Conservation (phyloP, 2,797 vertebrate genomes). For the Pangasius sanitwongsei region DNA sequence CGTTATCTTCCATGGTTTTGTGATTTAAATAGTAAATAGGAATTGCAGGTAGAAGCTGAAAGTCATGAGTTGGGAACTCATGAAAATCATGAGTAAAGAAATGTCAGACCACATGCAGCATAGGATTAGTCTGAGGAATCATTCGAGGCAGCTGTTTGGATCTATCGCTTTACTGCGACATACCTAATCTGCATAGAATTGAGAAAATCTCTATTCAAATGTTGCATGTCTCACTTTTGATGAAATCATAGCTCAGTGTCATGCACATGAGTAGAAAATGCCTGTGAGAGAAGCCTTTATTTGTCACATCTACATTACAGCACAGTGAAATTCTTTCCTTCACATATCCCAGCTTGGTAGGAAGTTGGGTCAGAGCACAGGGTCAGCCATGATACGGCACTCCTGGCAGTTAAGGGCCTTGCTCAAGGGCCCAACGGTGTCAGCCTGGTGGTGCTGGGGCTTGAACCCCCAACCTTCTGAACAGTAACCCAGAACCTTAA, state of each 20-base stretch:
- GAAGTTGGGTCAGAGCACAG: too few species aligned
- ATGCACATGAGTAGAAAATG: background rate
- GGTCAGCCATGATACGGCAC: too few species aligned
- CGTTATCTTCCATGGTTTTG: background rate
- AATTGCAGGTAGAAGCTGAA: background rate
- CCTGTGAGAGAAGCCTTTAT: background rate
- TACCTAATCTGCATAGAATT: background rate
- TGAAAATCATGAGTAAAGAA: background rate
- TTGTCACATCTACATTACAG: too few species aligned
- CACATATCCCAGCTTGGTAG: too few species aligned
- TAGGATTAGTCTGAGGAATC: background rate
- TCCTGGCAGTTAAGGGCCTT: too few species aligned
- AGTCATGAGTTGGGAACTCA: too few species aligned
- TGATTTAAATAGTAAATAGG: background rate
- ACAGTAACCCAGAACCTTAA: too few species aligned
- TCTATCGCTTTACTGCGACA: background rate
- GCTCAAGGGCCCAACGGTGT: too few species aligned
- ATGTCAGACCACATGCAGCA: background rate
- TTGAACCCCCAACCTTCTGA: too few species aligned
- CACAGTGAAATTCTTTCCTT: too few species aligned
- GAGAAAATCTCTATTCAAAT: background rate
- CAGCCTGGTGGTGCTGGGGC: too few species aligned
- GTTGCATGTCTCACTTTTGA: background rate
- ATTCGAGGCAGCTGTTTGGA: background rate
- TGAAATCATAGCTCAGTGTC: background rate